A percentile compares a stretch with the other conserved stretches of the same genome.
These are phyloP conservation scores for Ophiothrix spiculata DNA, from an alignment of 35 echinoderm and acorn worm species.

Conservation along the genomic window DNA sequence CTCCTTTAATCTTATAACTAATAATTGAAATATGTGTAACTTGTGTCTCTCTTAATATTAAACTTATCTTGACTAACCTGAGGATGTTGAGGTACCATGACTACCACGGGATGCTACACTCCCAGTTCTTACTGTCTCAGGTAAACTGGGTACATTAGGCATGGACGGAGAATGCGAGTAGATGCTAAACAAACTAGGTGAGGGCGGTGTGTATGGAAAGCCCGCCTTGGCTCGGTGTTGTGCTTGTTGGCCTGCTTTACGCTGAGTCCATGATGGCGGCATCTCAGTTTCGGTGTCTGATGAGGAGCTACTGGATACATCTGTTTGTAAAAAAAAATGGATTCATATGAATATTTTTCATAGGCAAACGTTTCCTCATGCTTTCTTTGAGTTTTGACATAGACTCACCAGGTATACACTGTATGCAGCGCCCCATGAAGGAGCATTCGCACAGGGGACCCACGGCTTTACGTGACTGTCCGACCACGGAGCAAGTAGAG, in stretches of 20 bases:
- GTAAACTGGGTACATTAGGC: constrained; percentile 1
- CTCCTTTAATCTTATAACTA: too few relatives aligned
- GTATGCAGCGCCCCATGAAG: too few relatives aligned
- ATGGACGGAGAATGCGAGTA: constrained; percentile 19
- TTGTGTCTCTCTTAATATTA: too few relatives aligned
- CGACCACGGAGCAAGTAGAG: too few relatives aligned
- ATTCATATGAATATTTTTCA: neutral
- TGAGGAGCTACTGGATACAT: constrained; percentile 26
- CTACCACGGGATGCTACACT: neutral
- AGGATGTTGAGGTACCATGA: neutral
- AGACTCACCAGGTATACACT: too few relatives aligned
- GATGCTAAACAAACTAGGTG: constrained; percentile 51
- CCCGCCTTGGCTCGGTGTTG: constrained; percentile 16
- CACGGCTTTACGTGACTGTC: too few relatives aligned
- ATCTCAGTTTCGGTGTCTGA: constrained; percentile 30
- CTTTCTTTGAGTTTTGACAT: too few relatives aligned
- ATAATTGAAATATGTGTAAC: too few relatives aligned
- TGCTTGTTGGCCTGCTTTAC: neutral
- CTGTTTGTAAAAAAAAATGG: neutral
- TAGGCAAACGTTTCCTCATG: too few relatives aligned
- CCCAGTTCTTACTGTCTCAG: neutral
- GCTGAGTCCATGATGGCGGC: neutral
- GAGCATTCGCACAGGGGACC: too few relatives aligned
- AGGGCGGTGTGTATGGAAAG: constrained; percentile 41
- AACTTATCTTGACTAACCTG: too few relatives aligned